Evolutionary conservation across 30 jellyfish, hydroid and myxozoan genomes (phyloP).

Genomic region (Cassiopea xamachana): DNA sequence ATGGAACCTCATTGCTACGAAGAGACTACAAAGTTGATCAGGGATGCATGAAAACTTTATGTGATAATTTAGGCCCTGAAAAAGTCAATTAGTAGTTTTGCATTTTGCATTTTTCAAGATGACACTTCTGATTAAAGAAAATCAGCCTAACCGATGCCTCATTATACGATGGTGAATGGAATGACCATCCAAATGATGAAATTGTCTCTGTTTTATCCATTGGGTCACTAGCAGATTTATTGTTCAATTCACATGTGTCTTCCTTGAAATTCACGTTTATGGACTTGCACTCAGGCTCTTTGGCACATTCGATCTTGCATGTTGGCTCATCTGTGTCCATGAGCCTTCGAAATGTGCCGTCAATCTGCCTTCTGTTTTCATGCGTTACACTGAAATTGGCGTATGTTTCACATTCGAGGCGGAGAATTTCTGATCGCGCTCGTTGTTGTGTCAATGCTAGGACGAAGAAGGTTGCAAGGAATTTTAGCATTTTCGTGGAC

Average conservation of each 20-base stretch:
- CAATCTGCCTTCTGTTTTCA: neutral
- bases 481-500: no score
- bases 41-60: no score
- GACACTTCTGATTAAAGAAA: neutral
- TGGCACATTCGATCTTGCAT: constrained; percentile 6
- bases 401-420: constrained; percentile 7
- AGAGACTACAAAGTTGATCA: no score
- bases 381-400: constrained; percentile 8
- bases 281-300: constrained; percentile 25
- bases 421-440: neutral
- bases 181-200: constrained; percentile 15
- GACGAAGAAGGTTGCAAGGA: neutral
- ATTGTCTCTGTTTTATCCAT: neutral
- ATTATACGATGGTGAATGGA: constrained; percentile 1
- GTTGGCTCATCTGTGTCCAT: neutral
- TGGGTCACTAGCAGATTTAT: constrained; percentile 8
- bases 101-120: no score
- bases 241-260: constrained; percentile 15
- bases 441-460: neutral
- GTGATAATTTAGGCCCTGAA: no score
- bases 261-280: neutral
- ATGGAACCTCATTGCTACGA: neutral
- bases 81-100: no score
- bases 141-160: neutral
- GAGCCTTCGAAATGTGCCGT: neutral